phyloP scores from a whole-genome alignment of 2,113 vertebrate genomes.

The Daphoenositta chrysoptera region DNA sequence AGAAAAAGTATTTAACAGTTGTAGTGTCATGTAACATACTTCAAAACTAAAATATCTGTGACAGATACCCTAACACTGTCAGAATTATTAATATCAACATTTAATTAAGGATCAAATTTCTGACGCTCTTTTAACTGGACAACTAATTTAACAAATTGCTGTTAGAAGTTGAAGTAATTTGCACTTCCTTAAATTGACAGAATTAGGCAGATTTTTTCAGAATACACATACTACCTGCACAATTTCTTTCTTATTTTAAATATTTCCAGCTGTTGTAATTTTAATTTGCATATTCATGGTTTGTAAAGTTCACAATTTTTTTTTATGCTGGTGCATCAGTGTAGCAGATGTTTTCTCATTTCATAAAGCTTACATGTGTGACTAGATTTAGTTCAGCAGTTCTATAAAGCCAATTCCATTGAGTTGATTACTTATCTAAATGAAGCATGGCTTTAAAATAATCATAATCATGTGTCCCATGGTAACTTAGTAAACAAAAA shows the following conservation, averaged over 20 bases:
- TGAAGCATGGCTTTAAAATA: conserved; percentile 52
- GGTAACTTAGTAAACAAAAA: conserved; percentile 22
- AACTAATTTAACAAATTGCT: conserved; percentile 40
- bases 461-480: conserved; percentile 28
- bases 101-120: conserved; percentile 49
- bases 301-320: background rate
- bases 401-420: background rate
- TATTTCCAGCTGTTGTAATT: background rate
- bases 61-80: background rate
- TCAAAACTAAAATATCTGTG: conserved; percentile 11
- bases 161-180: conserved; percentile 51
- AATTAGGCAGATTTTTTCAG: background rate
- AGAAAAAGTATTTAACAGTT: background rate
- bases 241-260: background rate
- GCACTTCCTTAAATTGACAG: conserved; percentile 31
- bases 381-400: conserved; percentile 7
- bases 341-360: conserved; percentile 26
- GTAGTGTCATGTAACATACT: background rate
- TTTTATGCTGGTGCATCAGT: background rate
- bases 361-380: conserved; percentile 48
- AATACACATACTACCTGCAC: conserved; percentile 5
- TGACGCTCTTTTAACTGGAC: background rate
- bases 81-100: conserved; percentile 15
- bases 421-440: conserved; percentile 60
- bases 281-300: conserved; percentile 7